Base-by-base conservation (phyloP, 2,888 invertebrate species). In the Horisme vitalbata region DNA sequence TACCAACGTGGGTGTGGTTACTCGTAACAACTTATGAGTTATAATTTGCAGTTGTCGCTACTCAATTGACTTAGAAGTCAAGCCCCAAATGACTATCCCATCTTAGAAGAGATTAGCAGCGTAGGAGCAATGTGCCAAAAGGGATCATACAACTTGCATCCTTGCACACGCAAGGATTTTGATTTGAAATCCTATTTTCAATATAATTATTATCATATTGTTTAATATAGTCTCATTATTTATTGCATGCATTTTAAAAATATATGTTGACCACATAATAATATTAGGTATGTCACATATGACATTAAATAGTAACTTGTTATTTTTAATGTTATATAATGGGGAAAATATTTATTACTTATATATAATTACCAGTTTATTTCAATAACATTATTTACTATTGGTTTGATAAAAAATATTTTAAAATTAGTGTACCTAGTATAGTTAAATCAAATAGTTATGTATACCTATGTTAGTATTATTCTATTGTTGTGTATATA, bases 271-370 rank as follows among this genome's bases (percentile, higher is more conserved):
- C 10, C n/a, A 23, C 23, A 23, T 23, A n/a, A n/a, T 26, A 15
- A 5, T 35, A 15, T 35, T 21, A 31, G 24, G 12, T 33, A 32
- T 21, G 26, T 24, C 32, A 32, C 21, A 28, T 28, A n/a, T n/a
- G n/a, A n/a, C n/a, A n/a, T n/a, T n/a, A n/a, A n/a, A n/a, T n/a
- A n/a, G n/a, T n/a, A 5, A 8, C 15, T 26, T 36, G 35, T 14
- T 31, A 35, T 28, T 32, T 35, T 44, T 18, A 18, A 32, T 14
- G 26, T 26, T 31, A 26, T 21, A 20, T 28, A 34, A 10, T 31
- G 26, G 47, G 14, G 33, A 18, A 33, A 31, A 46, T 41, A 46
- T 46, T 41, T 46, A 41, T 41, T n/a, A n/a, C n/a, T n/a, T n/a
- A n/a, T n/a, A n/a, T n/a, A n/a, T n/a, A n/a, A n/a, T n/a, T n/a